Evolutionary conservation across 2,113 vertebrate species (phyloP).

Genomic region (cattle (Bos taurus)): ARS-UCD2.0 NC_037336.1:59616501-59617000

Average conservation of each 20-base stretch:
- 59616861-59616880: constrained; percentile 16
- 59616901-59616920: background rate
- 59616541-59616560: background rate
- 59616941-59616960: constrained; percentile 34
- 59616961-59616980: background rate
- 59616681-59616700: background rate
- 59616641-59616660: background rate
- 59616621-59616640: background rate
- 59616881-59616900: background rate
- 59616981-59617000: constrained; percentile 25
- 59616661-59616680: background rate
- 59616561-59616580: background rate
- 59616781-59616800: constrained; percentile 17
- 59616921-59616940: background rate
- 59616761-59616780: background rate
- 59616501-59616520: background rate
- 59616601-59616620: background rate
- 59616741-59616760: constrained; percentile 7
- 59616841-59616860: constrained; percentile 9
- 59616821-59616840: constrained; percentile 40
- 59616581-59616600: constrained; percentile 7
- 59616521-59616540: background rate
- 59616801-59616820: constrained; percentile 18
- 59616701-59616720: constrained; percentile 6
- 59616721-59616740: constrained; percentile 15